Evolutionary conservation across 1,140 invertebrate genomes (phyloP).

Genomic region (Drosophila kanapiae): DNA sequence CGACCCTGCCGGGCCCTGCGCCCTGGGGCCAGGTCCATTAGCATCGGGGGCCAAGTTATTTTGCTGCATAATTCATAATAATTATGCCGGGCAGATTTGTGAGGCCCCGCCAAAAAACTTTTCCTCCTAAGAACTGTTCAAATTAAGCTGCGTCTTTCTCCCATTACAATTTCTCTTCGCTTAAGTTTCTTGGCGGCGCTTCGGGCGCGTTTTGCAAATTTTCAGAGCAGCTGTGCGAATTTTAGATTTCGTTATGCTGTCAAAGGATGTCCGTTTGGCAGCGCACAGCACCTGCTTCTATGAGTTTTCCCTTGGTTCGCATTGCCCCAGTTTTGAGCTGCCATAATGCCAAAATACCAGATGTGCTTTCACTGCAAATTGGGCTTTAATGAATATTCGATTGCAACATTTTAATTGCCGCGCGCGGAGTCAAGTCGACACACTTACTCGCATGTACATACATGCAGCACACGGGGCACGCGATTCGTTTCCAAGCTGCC

Average conservation of each 20-base stretch:
- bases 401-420: slow-evolving; percentile 66
- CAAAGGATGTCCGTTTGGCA: slow-evolving; percentile 25
- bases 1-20: neutral
- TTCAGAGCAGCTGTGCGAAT: slow-evolving; percentile 39
- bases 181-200: slow-evolving; percentile 51
- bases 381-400: slow-evolving; percentile 76
- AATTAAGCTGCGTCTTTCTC: slow-evolving; percentile 14
- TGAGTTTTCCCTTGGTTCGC: neutral
- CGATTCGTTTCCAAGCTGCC: slow-evolving; percentile 44
- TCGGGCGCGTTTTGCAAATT: slow-evolving; percentile 66
- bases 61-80: slow-evolving; percentile 80
- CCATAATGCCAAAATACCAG: slow-evolving; percentile 60
- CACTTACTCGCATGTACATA: slow-evolving; percentile 15
- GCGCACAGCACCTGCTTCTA: slow-evolving; percentile 15
- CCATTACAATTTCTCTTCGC: slow-evolving; percentile 21
- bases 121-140: slow-evolving; percentile 26
- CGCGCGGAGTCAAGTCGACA: slow-evolving; percentile 35
- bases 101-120: slow-evolving; percentile 37
- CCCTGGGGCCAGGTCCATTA: slow-evolving; percentile 40
- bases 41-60: slow-evolving; percentile 47
- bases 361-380: slow-evolving; percentile 61
- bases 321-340: slow-evolving; percentile 17
- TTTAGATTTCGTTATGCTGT: slow-evolving; percentile 36
- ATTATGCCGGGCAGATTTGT: slow-evolving; percentile 73
- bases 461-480: slow-evolving; percentile 60